Percentiles rank a stretch among this genome's conserved stretches.
Evolutionary conservation across 2,797 vertebrate genomes (phyloP).

Genomic region (Helicolenus hilgendorfi): DNA sequence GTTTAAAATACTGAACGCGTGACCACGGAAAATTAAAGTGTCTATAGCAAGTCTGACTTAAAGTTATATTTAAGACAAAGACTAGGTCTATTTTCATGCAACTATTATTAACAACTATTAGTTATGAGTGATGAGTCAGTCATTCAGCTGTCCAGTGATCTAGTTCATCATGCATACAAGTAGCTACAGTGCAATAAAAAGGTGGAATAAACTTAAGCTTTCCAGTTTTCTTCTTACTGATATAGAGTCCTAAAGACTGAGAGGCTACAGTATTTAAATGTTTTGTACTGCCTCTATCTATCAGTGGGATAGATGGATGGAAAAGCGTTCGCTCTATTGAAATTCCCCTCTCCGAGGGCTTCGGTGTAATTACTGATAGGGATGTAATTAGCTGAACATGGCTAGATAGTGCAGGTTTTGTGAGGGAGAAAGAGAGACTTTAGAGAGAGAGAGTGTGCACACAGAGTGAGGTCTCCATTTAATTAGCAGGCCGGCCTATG

Average conservation of each 20-base stretch:
- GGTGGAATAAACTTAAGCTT: background rate
- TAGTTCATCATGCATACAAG: background rate
- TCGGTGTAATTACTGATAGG: constrained; percentile 86
- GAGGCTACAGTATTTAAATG: constrained; percentile 25
- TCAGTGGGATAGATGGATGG: constrained; percentile 33
- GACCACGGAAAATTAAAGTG: background rate
- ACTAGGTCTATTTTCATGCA: no score
- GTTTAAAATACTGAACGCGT: no score
- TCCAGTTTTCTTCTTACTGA: background rate
- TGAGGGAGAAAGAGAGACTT: constrained; percentile 61
- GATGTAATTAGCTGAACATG: constrained; percentile 86
- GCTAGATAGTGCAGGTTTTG: constrained; percentile 68
- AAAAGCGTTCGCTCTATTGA: constrained; percentile 56
- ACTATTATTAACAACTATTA: background rate
- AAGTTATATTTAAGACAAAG: no score
- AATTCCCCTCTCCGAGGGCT: constrained; percentile 61
- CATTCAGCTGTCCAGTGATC: background rate
- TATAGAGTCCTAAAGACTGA: constrained; percentile 17
- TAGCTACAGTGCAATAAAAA: background rate
- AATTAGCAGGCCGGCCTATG: constrained; percentile 69
- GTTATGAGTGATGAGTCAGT: background rate
- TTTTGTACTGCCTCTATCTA: constrained; percentile 26
- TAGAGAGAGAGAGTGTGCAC: constrained; percentile 29
- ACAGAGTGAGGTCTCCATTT: constrained; percentile 67
- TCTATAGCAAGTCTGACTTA: no score